These are phyloP conservation scores for Rachycentron canadum DNA, from an alignment of 2,797 vertebrate species.

Conservation along the genomic window DNA sequence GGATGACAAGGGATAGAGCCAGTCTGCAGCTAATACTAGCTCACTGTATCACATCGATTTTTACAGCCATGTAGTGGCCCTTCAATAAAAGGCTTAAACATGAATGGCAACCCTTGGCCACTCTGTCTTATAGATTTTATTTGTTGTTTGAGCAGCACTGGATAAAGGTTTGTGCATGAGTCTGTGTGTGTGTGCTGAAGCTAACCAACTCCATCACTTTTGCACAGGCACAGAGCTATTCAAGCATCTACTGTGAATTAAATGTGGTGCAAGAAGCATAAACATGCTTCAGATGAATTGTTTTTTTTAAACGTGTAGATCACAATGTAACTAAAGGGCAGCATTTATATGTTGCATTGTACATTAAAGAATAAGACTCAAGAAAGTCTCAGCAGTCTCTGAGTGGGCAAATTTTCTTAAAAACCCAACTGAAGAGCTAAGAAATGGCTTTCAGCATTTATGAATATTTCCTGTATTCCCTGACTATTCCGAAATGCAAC, in stretches of 20 bases:
- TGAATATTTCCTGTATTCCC: conserved; percentile 24
- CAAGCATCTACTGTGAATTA: conserved; percentile 44
- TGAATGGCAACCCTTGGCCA: conserved; percentile 57
- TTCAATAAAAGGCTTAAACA: conserved; percentile 63
- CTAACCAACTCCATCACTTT: conserved; percentile 44
- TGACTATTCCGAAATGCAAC: conserved; percentile 8
- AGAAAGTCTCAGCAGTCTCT: conserved; percentile 8
- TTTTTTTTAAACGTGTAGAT: conserved; percentile 12
- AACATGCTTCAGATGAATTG: conserved; percentile 26
- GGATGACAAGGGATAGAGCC: conserved; percentile 81
- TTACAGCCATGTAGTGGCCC: conserved; percentile 55
- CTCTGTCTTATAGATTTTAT: conserved; percentile 66
- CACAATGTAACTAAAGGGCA: conserved; percentile 12
- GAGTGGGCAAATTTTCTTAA: conserved; percentile 3
- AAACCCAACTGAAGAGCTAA: not conserved
- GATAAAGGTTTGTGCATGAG: conserved; percentile 30
- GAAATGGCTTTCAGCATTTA: conserved; percentile 4
- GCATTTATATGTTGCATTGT: conserved; percentile 1
- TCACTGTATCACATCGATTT: conserved; percentile 81
- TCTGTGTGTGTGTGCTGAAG: conserved; percentile 31
- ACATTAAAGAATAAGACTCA: not conserved
- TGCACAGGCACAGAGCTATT: conserved; percentile 52
- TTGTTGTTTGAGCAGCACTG: conserved; percentile 48
- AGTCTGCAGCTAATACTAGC: conserved; percentile 72
- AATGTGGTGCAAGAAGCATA: conserved; percentile 28